Evolutionary conservation across 2,888 invertebrate species (phyloP), one percentile per base, ranked within the genome.

Genomic region (Frankliniella fusca): DNA sequence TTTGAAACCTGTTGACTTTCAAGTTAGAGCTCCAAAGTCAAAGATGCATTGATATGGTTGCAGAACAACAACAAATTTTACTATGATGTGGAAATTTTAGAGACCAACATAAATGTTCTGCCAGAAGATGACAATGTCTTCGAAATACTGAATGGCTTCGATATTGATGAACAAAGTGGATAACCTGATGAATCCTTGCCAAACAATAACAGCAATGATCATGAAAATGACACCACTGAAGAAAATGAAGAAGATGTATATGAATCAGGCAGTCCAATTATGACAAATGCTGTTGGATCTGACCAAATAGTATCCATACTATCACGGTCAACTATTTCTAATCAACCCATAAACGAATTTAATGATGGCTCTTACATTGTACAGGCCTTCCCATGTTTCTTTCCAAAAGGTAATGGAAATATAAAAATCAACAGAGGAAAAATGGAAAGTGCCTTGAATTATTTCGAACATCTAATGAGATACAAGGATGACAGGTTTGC

Each of bases 371-470:
- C 82, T 0, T 83, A 81, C 28, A 80, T 82, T 38, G 82, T 65
- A 7, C 80, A 80, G 81, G 83, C 84, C 11, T 84, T 84, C 50
- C 84, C 83, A 20, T 28, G 81, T 38, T 80, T 83, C 2, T 83
- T 84, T 54, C 84, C 83, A 18, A 81, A 76, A 1, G 84, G 83
- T 7, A 80, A 48, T 3, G 82, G 82, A 9, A 83, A 84, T 70
- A n/a, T 84, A 7, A 28, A 80, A 20, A 28, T 50, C 15, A n/a
- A 80, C 23, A 27, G 65, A 5, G 27, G 5, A 7, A 12, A 48
- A 20, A 54, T 65, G 48, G 23, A 80, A 3, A 50, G 38, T 65
- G 28, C 81, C 20, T 3, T 27, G 23, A 70, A 82, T 18, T 82
- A 81, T 48, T 82, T 82, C 23, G n/a, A 82, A 65, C 70, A 81